Evolutionary conservation across 2,113 vertebrate genomes (phyloP).

Genomic region (Syngnathus floridae): DNA sequence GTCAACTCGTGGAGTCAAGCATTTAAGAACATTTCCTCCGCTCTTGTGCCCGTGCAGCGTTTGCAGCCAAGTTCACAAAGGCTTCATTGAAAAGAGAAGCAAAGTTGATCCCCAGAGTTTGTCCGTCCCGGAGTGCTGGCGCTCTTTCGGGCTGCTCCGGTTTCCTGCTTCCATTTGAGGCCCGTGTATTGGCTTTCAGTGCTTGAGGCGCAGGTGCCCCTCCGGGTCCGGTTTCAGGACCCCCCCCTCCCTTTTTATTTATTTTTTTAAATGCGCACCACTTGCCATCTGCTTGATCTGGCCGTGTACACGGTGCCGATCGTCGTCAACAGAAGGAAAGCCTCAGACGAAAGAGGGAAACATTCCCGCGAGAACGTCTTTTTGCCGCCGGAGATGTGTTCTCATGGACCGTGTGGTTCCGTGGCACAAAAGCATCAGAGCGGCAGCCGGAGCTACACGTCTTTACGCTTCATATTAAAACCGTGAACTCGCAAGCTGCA

Average conservation of each 20-base stretch:
- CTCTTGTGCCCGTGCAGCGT: constrained; percentile 32
- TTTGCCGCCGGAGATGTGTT: constrained; percentile 5
- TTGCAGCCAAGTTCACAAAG: constrained; percentile 43
- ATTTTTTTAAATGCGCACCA: constrained; percentile 28
- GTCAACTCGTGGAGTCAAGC: neutral
- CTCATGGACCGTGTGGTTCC: constrained; percentile 3
- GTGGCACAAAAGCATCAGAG: constrained; percentile 18
- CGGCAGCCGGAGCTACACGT: constrained; percentile 2
- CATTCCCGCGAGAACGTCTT: neutral
- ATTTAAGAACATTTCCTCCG: constrained; percentile 17
- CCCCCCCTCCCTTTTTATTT: constrained; percentile 28
- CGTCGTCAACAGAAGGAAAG: constrained; percentile 34
- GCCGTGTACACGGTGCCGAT: constrained; percentile 29
- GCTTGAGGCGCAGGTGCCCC: constrained; percentile 49
- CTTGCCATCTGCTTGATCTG: constrained; percentile 60
- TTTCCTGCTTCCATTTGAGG: constrained; percentile 50
- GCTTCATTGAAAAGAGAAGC: constrained; percentile 40
- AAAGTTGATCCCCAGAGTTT: constrained; percentile 25
- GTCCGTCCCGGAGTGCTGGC: constrained; percentile 16
- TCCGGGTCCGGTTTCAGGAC: constrained; percentile 53
- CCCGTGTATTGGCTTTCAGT: constrained; percentile 49
- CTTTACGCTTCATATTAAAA: constrained; percentile 19
- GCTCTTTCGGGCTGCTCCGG: constrained; percentile 35
- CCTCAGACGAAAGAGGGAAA: constrained; percentile 4
- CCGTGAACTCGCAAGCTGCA: neutral